phyloP scores from a whole-genome alignment of 2,888 invertebrate species.

The Agonopterix arenella region DNA sequence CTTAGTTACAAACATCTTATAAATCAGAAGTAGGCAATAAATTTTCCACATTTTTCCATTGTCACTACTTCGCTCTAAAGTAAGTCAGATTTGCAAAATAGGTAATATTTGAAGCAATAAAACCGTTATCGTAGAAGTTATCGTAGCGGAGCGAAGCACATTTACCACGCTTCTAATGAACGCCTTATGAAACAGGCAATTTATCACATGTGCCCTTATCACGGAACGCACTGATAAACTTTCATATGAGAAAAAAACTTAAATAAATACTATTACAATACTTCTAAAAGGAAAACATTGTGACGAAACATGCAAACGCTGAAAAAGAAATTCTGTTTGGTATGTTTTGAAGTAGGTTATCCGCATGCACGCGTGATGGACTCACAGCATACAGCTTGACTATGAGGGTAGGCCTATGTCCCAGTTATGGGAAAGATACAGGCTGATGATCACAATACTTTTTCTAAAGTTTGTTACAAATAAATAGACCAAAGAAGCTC shows the following conservation, averaged over 20 bases:
- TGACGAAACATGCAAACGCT: too few relatives aligned
- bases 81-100: slow-evolving; percentile 53
- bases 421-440: too few relatives aligned
- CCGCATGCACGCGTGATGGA: too few relatives aligned
- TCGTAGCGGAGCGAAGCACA: slow-evolving; percentile 71
- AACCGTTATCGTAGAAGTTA: slow-evolving; percentile 65
- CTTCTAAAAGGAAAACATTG: too few relatives aligned
- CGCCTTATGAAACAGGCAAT: slow-evolving; percentile 75
- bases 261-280: slow-evolving; percentile 37
- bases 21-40: background rate
- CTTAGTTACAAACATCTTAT: too few relatives aligned
- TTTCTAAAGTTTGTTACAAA: too few relatives aligned
- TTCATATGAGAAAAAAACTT: slow-evolving; percentile 59
- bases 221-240: slow-evolving; percentile 61
- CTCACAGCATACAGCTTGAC: too few relatives aligned
- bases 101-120: slow-evolving; percentile 72
- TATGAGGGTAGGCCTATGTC: too few relatives aligned
- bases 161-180: slow-evolving; percentile 74
- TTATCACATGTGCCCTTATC: slow-evolving; percentile 72
- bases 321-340: too few relatives aligned
- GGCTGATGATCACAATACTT: too few relatives aligned
- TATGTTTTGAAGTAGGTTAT: too few relatives aligned
- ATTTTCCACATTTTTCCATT: slow-evolving; percentile 25
- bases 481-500: too few relatives aligned
- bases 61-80: slow-evolving; percentile 31